A percentile compares a stretch with the other conserved stretches of the same genome.
Evolutionary conservation across 2,797 vertebrate species (phyloP).

Genomic region (Sebastes flavidus): DNA sequence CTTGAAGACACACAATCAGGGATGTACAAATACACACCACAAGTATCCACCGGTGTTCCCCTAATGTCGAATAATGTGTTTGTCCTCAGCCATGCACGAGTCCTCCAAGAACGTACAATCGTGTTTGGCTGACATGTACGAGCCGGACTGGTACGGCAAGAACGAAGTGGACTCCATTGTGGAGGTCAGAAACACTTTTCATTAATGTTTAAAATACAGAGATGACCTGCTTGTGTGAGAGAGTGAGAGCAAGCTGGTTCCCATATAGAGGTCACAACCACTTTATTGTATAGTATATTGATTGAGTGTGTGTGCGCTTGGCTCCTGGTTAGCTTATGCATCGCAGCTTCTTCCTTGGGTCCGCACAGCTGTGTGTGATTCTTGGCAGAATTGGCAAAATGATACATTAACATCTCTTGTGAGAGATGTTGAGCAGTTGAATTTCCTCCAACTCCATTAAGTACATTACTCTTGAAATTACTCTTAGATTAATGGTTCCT

Average conservation of each 20-base stretch:
- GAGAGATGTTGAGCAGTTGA: background rate
- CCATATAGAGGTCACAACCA: conserved; percentile 3
- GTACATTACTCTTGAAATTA: background rate
- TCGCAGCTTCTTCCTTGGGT: background rate
- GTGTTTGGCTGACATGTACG: conserved; percentile 96
- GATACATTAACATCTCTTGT: background rate
- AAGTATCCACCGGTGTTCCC: background rate
- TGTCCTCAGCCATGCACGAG: conserved; percentile 93
- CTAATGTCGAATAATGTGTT: conserved; percentile 7
- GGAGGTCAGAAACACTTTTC: conserved; percentile 85
- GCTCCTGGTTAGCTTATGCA: background rate
- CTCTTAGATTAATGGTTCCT: conserved; percentile 2
- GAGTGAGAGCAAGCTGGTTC: background rate
- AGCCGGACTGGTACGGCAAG: conserved; percentile 93
- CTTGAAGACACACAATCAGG: background rate
- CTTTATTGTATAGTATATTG: background rate
- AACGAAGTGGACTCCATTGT: conserved; percentile 91
- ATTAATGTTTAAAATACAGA: background rate
- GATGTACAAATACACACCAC: background rate
- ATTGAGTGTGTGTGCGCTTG: background rate
- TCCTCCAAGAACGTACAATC: conserved; percentile 93
- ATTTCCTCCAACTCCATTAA: background rate
- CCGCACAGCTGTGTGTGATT: background rate
- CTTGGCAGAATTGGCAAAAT: background rate
- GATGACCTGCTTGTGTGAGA: background rate